These are phyloP conservation scores for Actinostola sp. DNA, from an alignment of 92 coral and sea anemone species.

Conservation along the genomic window DNA sequence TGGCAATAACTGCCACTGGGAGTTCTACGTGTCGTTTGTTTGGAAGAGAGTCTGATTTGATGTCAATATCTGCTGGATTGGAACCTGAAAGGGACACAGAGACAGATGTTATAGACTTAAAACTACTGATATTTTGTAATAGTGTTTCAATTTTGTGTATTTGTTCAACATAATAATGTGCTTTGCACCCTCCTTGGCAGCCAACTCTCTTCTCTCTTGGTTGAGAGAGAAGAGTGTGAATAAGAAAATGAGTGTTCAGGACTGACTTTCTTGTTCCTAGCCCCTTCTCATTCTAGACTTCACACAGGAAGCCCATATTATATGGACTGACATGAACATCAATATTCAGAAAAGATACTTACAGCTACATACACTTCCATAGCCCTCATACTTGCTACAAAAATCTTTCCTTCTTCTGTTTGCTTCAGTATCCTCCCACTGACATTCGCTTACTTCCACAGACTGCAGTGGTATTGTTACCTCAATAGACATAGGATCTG, in stretches of 20 bases:
- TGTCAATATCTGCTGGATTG: conserved; percentile 90
- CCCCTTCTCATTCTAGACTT: no score
- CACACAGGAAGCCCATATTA: no score
- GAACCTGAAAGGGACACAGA: conserved; percentile 75
- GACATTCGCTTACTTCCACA: conserved; percentile 69
- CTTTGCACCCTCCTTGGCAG: no score
- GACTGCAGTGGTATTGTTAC: conserved; percentile 77
- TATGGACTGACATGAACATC: no score
- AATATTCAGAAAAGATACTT: conserved; percentile 42
- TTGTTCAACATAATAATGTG: no score
- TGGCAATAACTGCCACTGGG: conserved; percentile 95
- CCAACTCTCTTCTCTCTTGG: no score
- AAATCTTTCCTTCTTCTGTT: conserved; percentile 77
- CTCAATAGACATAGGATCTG: conserved; percentile 77
- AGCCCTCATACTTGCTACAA: conserved; percentile 95
- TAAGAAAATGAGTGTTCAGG: no score
- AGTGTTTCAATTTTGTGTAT: no score
- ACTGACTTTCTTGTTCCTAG: no score
- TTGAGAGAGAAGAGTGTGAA: no score
- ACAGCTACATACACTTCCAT: conserved; percentile 99
- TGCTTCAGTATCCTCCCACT: conserved; percentile 80
- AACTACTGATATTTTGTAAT: no score
- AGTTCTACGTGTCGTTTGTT: conserved; percentile 63
- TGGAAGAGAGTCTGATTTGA: conserved; percentile 72
- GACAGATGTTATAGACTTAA: neutral